Base-by-base conservation (phyloP, 1,140 invertebrate genomes). In the Drosophila pruinosa region DNA sequence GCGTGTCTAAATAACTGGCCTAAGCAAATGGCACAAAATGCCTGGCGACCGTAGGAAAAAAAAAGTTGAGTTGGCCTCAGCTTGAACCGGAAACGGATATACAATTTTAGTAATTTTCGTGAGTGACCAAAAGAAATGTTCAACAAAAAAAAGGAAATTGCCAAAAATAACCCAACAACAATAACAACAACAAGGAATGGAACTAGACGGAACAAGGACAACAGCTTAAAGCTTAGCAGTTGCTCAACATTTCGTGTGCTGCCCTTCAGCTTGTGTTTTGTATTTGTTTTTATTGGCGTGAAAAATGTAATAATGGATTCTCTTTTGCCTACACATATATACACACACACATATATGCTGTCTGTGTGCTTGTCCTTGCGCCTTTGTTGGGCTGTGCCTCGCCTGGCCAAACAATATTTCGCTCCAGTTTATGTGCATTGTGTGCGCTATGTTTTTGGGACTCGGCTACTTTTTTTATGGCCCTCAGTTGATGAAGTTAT, bases 271-370 rank as follows among this genome's bases (percentile, higher is more conserved):
- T 67, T 47, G 34, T 56, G 47, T 70, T 85, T 76, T 85, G 81
- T 85, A 63, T 80, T 86, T 86, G 81, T 73, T 86, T 86, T 85
- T 77, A 85, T 86, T 85, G 80, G 80, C 75, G 80, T 85, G 80
- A 85, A 85, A 85, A 80, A 85, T 80, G 81, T 85, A 85, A 85
- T 85, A 85, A 80, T 77, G 81, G 76, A 72, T 50, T 69, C 64
- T 68, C 39, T 45, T 59, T 52, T 52, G 62, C 54, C 19, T 50
- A 62, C 24, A 48, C 7, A 39, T 12, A 41, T 34, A 57, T 24
- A 22, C n/a, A 38, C 34, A 39, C 14, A 45, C 54, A 45, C 15
- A 19, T 58, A 15, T 64, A 24, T 62, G 43, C 41, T 67, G 17
- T 67, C 31, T 67, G 58, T 48, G 28, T 64, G 31, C 19, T 57